Percentiles rank a stretch among this genome's conserved stretches.
These are phyloP conservation scores for Rhinopithecus roxellana DNA, from an alignment of 2,113 vertebrate genomes.

Conservation along the genomic window DNA sequence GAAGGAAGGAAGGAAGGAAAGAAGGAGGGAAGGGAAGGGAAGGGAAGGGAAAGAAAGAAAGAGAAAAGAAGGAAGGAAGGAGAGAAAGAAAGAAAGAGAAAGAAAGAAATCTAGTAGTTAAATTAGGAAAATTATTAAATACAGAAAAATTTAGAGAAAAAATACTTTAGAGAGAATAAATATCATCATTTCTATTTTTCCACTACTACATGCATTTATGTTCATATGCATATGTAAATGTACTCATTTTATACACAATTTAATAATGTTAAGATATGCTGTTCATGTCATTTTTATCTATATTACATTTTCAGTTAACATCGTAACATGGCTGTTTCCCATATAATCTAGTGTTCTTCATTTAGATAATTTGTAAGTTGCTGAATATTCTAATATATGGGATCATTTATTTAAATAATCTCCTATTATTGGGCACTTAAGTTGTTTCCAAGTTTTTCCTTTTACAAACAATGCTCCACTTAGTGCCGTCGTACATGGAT, in stretches of 20 bases:
- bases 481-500: background rate
- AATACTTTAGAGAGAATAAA: background rate
- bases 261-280: background rate
- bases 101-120: background rate
- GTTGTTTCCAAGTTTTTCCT: background rate
- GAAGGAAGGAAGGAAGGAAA: rapidly evolving
- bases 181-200: background rate
- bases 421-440: background rate
- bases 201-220: background rate
- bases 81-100: no score
- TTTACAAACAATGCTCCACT: background rate
- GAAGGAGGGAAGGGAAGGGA: no score
- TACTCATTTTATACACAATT: background rate
- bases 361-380: background rate
- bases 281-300: background rate
- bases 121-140: background rate
- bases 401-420: background rate
- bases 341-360: background rate
- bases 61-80: no score
- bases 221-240: background rate
- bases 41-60: no score
- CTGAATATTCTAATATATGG: background rate
- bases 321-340: background rate
- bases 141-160: background rate
- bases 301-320: background rate